Base-by-base conservation (phyloP, 2,888 invertebrate genomes). In the Diaprepes abbreviatus region DNA sequence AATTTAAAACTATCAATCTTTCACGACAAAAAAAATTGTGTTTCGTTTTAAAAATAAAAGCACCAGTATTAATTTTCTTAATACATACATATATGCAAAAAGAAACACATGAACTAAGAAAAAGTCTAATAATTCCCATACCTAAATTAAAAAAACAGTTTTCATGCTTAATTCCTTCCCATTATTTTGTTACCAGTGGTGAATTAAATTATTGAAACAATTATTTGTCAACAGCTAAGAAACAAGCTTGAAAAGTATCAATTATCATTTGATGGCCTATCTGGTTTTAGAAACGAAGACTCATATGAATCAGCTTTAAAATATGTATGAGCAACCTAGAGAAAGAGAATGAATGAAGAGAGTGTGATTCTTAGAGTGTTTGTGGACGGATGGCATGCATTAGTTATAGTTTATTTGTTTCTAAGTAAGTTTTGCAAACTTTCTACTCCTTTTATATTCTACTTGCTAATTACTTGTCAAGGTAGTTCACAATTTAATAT, bases 291-390 rank as follows among this genome's bases (percentile, higher is more conserved):
- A 50, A 54, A 35, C 36, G 50, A 52, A 1, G 67, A 67, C 45
- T 67, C 63, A 2, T 67, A 64, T 58, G 67, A 72, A 52, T 55
- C 70, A 14, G 66, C 70, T 16, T 16, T 70, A 19, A 55, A 72
- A 36, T 50, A 33, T 36, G 54, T 70, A 10, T 59, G 70, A 33
- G 54, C 58, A 24, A 52, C 28, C 14, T 72, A 70, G 72, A 66
- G 52, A 43, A 31, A 19, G 2, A 21, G 71, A 12, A 36, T 63
- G 12, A 54, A 58, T 50, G 36, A 64, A 14, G 38, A 45, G 16
- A 55, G 65, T 12, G n/a, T 48, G 10, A 63, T 66, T 17, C 50
- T 64, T 7, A 62, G 69, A 19, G 60, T 68, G 7, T 71, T 74
- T 52, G 31, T 70, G 36, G 72, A 74, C 16, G 40, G 69, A n/a